Evolutionary conservation across 2,888 invertebrate genomes (phyloP), one percentile per base, ranked within the genome.

Genomic region (Zhuqinia jingwanae): DNA sequence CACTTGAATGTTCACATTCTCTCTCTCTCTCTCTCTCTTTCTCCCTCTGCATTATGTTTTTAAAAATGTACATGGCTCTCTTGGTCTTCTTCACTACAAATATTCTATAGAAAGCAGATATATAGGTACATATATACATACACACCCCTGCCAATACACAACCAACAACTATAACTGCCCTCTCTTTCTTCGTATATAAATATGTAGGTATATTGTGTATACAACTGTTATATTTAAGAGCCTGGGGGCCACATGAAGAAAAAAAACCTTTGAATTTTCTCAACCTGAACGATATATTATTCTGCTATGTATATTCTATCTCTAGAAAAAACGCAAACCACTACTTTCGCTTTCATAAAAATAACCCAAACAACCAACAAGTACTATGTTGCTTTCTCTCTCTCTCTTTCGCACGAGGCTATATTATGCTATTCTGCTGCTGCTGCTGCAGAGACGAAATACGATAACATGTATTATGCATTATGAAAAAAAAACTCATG

Each of bases 1-100:
- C 86, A 76, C 86, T 86, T 80, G 75, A 81, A 86, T 79, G 75
- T 81, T 81, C 42, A 36, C 79, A 20, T n/a, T 45, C 77, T 73
- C 82, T 53, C 60, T 42, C 3, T 3, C 8, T 45, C 73, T 78
- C 45, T 30, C n/a, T 45, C 77, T 73, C 82, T 53, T 47, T 42
- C 3, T 3, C 8, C 30, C 73, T 78, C 45, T 30, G 77, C 17
- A 81, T 73, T 81, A 73, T 58, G 45, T 63, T 27, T 60, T n/a
- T n/a, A n/a, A 8, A 79, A 50, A 65, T 42, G 60, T 42, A 77
- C 60, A 77, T 15, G 50, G 73, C n/a, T 42, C 50, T 42, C 42
- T 68, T 45, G 6, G 30, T 17, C 53, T 30, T 76, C 17, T 76
- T 13, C 36, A 76, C 27, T 20, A 20, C n/a, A n/a, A n/a, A n/a